phyloP scores from a whole-genome alignment of 2,888 invertebrate genomes.

The Parnassius apollo region DNA sequence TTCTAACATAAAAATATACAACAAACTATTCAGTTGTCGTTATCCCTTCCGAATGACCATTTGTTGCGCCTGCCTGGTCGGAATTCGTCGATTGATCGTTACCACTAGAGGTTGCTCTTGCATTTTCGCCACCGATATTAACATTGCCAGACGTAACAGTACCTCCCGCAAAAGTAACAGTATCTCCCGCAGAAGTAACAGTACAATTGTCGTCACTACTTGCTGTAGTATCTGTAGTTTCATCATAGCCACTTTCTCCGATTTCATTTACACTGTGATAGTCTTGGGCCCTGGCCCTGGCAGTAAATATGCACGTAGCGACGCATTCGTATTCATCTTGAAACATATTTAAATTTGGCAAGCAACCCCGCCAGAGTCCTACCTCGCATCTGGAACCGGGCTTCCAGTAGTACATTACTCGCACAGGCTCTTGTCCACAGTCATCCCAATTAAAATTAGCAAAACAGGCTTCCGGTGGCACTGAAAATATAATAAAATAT shows the following conservation, averaged over 20 bases:
- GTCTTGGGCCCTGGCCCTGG: conserved; percentile 41
- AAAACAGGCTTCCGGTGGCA: conserved; percentile 58
- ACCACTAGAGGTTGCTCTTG: neutral
- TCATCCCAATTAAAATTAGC: conserved; percentile 60
- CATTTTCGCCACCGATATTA: conserved; percentile 6
- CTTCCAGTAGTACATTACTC: conserved; percentile 68
- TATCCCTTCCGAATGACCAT: neutral
- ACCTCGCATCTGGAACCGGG: conserved; percentile 70
- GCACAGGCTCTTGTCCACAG: conserved; percentile 53
- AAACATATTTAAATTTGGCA: conserved; percentile 70
- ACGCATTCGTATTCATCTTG: conserved; percentile 64
- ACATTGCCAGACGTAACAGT: neutral
- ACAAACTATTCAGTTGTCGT: neutral
- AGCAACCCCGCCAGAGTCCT: conserved; percentile 66
- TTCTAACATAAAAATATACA: neutral
- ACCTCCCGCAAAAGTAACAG: conserved; percentile 1
- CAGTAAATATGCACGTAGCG: conserved; percentile 56
- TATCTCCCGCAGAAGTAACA: conserved; percentile 3
- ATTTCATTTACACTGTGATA: conserved; percentile 38
- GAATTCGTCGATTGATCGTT: neutral
- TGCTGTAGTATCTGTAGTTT: neutral
- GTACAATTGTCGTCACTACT: conserved; percentile 13
- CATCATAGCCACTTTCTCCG: neutral
- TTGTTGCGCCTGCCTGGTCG: neutral
- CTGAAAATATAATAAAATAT: conserved; percentile 34